Evolutionary conservation across 2,113 vertebrate genomes (phyloP), one percentile per base, ranked within the genome.

Genomic region (Dicentrarchus labrax): DNA sequence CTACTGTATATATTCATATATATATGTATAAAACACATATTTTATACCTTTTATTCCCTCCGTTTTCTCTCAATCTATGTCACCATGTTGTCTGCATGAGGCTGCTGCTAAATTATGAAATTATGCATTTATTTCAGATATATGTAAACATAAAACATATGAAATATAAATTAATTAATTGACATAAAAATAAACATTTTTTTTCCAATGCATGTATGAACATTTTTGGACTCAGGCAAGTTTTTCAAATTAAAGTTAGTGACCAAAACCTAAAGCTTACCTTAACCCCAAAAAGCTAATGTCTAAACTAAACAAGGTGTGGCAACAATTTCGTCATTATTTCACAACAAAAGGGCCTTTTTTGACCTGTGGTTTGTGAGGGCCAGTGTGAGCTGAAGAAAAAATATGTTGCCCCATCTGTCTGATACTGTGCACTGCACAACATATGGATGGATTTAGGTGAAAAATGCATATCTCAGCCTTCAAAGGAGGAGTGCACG

Each of bases 1-100:
- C 41, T 12, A n/a, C 38, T 80, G 48, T 54, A 75, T 75, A 66
- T 77, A 61, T 80, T 43, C n/a, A 43, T 61, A 8, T 48, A 22
- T 39, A 39, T 39, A 12, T 69, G 5, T 60, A 5, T 24, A 30
- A 30, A 30, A 24, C 11, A 47, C 62, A 16, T 17, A 36, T 56
- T 45, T 71, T 51, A 43, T 8, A 13, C 21, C 60, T 72, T 16
- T 72, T 41, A 47, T 47, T 76, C 16, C 39, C n/a, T 22, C 51
- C 36, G 15, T 56, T 41, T 38, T 17, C 8, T 2, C 41, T 12
- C 43, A 60, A 30, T 41, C 24, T 48, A 1, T 30, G 8, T 38
- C 41, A 57, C 45, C 80, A 30, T 30, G 30, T 30, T 30, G 30
- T 30, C 30, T 30, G 30, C 30, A 30, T 30, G 30, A 30, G 30